Evolutionary conservation across 2,888 invertebrate genomes (phyloP), one percentile per base, ranked within the genome.

Genomic region (Girardia tigrina): DNA sequence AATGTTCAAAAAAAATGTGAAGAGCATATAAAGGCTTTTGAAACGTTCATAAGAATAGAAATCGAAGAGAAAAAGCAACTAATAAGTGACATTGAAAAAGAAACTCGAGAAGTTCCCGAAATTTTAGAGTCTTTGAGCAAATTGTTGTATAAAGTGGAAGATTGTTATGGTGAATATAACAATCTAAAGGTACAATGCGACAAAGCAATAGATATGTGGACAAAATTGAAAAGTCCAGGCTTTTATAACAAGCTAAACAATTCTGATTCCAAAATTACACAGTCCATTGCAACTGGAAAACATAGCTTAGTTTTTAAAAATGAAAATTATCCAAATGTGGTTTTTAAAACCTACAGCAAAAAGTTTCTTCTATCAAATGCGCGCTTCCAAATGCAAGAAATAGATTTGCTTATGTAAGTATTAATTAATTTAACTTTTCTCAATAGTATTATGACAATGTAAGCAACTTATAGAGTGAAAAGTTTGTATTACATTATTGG

Each of bases 1-100:
- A 56, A 56, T n/a, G 56, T 56, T 56, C 4, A 56, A 56, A 56
- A n/a, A 56, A 56, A 56, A 56, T 56, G 56, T 16, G 56, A 56
- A 56, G 56, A 56, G n/a, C 56, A 56, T 23, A 56, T 56, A 12
- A 56, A 56, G 23, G 23, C 6, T 56, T 56, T 56, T 56, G 56
- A 56, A 16, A 4, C 4, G 2, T 56, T 56, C 23, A 20, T 56
- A n/a, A 56, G 20, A 12, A n/a, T 16, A 20, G 56, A 56, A 56
- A 56, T 56, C n/a, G 23, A 56, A 4, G 56, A 56, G n/a, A 56
- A 56, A n/a, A 56, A n/a, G 23, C 56, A n/a, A n/a, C 23, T 56
- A 16, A 56, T 56, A 12, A 4, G n/a, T 4, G 56, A 56, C 23
- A 56, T 56, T 16, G 56, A 56, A 56, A 56, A 56, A 20, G 56